Base-by-base conservation (phyloP, 2,797 vertebrate genomes). In the Helarctos malayanus region DNA sequence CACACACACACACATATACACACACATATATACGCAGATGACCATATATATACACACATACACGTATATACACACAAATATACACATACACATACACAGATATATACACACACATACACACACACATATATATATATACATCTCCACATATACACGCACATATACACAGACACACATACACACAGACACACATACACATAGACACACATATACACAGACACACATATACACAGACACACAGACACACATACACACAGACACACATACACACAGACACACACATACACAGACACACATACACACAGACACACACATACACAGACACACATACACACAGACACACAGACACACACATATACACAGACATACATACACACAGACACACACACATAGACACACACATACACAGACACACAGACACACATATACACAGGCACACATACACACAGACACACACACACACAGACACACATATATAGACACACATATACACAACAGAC, bases 121-220 rank as follows among this genome's bases (percentile, higher is more conserved):
- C 2, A 1, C 13, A 38, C 27, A 85, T 14, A 32, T 6, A 27
- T 0, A 27, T 0, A 52, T 2, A 75, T 11, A 45, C 3, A 84
- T 7, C 1, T 7, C 7, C 16, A 27, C 0, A 52, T 2, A 75
- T 7, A 45, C 3, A 84, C 38, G 38, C 38, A n/a, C 11, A 45
- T 27, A 57, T 2, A 68, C 3, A 32, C 16, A 71, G 23, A 41
- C 4, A 35, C 1, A 78, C 11, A 59, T 3, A 32, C 10, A 25
- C 1, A 14, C 9, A 41, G 0, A 38, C 29, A 65, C 3, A 54
- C 2, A 27, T 1, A 32, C 2, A 35, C 8, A 49, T 4, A 75
- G 3, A 84, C 11, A n/a, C 23, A 41, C n/a, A 27, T 7, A 32
- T 0, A 16, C 14, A 29, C 27, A 47, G 9, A 10, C 12, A 47